Evolutionary conservation across 2,113 vertebrate genomes (phyloP), one percentile per base, ranked within the genome.

Genomic region (Tupaia chinensis): DNA sequence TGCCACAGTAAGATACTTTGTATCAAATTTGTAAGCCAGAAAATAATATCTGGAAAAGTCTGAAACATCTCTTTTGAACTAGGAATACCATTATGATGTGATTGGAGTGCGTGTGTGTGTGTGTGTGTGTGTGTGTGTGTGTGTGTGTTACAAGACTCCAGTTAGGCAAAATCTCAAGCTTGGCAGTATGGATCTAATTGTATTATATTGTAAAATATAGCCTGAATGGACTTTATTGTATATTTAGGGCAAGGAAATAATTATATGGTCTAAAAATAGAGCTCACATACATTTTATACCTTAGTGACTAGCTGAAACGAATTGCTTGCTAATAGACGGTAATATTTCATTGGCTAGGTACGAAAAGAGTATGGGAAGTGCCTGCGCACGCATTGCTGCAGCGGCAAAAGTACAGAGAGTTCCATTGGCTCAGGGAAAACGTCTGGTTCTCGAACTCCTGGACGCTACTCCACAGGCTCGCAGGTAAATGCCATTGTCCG

Each of bases 311-410:
- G 16, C 15, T 87, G 77, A 79, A 97, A 87, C 44, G 80, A 96
- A 81, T 89, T 93, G 12, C 80, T 63, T 16, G 1, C 87, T 99
- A 96, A 98, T 29, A 4, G 0, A 86, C 17, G 0, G 93, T 53
- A 4, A 85, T 60, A 15, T 98, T 97, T 97, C 82, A 72, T 97
- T 98, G 95, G 2, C 79, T 89, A 99, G 99, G 99, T 99, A 87
- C 99, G 99, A 70, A 99, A 99, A 97, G 99, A 99, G 97, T 99
- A 99, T 0, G 99, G 99, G 29, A 99, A 99, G 98, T 99, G 99
- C 89, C 98, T 99, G 94, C 99, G 99, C 27, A 99, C 99, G 0
- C 99, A 99, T 93, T 99, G 99, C 97, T 99, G 99, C 98, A 99
- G 99, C 53, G 99, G 99, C 14, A 99, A 99, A 98, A 99, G 99